Base-by-base conservation (phyloP, 2,797 vertebrate species). In the Calcarius lapponicus region DNA sequence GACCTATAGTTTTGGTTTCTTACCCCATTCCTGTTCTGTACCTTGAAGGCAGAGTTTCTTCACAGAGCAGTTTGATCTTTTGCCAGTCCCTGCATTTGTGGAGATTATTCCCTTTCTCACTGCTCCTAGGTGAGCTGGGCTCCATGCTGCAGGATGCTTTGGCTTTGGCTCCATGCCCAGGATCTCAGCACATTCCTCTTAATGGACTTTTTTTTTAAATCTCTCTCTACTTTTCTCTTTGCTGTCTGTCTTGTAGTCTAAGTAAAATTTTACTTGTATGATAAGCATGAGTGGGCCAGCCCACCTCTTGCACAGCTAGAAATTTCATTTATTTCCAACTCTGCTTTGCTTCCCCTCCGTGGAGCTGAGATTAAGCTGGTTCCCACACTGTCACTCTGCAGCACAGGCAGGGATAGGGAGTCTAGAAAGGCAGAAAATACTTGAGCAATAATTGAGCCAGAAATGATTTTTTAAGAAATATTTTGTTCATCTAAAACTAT, bases 151-250 rank as follows among this genome's bases (percentile, higher is more conserved):
- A 94, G 76, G 22, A 50, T 84, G 54, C 47, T 84, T 86, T 61
- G 40, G 36, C 28, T 91, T 78, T 96, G 92, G 90, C 90, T 95
- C 43, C 32, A 76, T 15, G 80, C 90, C 85, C 91, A 71, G 80
- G 24, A 72, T 47, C 73, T 70, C 80, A 81, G 48, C 58, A 50
- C 43, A 57, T 74, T 84, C 36, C 14, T 92, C 34, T 76, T 86
- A 86, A 82, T 71, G 53, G 48, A 71, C 21, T 22, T 45, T 21
- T 43, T 14, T 51, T 19, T 16, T 42, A 6, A 6, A 29, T 64
- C 19, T 79, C n/a, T 60, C 19, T 14, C 54, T 74, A 16, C 26
- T 92, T 92, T 86, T 71, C 53, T 84, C 56, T 86, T 91, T 71
- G 11, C 34, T 6, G 5, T 70, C 48, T 74, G 11, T 79, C 45